These are phyloP conservation scores for Microcebus tavaratra DNA, from an alignment of 2,113 vertebrate species.

Conservation along the genomic window DNA sequence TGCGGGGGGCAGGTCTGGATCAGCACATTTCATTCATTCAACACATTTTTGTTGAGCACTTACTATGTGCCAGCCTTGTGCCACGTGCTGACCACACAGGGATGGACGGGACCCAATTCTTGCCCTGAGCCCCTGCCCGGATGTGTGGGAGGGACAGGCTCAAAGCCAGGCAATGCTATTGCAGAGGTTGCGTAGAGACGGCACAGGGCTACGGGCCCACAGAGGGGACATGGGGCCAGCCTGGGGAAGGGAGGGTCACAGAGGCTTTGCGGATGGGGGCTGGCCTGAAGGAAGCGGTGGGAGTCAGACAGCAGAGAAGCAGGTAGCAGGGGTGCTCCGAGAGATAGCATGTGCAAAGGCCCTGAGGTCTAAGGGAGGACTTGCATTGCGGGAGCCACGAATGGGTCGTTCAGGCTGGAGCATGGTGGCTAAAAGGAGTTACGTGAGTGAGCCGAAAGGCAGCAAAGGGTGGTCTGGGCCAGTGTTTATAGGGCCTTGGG, in stretches of 20 bases:
- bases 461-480: background rate
- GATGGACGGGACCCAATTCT: background rate
- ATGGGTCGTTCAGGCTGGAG: background rate
- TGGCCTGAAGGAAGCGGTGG: background rate
- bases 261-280: background rate
- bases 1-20: background rate
- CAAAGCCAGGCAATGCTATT: accelerated
- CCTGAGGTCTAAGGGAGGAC: background rate
- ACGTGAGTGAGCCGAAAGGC: background rate
- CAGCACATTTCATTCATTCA: background rate
- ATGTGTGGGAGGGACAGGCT: background rate
- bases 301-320: background rate
- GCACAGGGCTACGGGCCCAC: background rate
- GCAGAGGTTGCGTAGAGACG: background rate
- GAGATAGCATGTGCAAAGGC: background rate
- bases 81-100: background rate
- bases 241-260: background rate
- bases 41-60: background rate
- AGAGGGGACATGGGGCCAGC: background rate
- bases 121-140: background rate
- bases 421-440: accelerated
- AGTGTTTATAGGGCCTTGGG: accelerated
- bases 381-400: accelerated
- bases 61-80: background rate
- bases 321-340: accelerated